phyloP scores from a whole-genome alignment of 2,797 vertebrate species.

The Tapirus indicus region DNA sequence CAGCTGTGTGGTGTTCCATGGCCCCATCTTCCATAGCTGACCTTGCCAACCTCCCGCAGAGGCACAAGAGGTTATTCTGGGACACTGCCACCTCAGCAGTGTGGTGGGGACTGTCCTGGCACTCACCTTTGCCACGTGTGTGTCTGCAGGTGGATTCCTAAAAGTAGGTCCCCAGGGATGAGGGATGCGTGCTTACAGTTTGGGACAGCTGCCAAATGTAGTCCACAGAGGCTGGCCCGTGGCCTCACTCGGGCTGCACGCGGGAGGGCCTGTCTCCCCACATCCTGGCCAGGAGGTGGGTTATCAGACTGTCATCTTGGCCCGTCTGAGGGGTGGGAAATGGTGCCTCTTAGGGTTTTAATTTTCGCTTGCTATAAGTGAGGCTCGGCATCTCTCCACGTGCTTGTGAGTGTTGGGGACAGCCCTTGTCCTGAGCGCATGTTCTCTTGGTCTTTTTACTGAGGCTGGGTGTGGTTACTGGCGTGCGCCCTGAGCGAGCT shows the following conservation, averaged over 20 bases:
- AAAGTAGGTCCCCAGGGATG: background rate
- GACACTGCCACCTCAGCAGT: background rate
- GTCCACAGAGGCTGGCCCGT: background rate
- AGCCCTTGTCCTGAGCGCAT: background rate
- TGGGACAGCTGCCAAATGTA: background rate
- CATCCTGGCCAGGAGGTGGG: background rate
- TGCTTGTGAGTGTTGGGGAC: fast-evolving
- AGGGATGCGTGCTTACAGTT: background rate
- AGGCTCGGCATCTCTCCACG: background rate
- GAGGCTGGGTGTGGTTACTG: background rate
- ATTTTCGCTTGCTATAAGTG: background rate
- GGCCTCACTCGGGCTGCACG: background rate
- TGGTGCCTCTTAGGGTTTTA: fast-evolving
- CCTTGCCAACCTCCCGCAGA: background rate
- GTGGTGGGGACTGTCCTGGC: background rate
- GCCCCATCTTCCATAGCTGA: background rate
- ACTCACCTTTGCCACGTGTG: background rate
- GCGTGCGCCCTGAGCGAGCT: too few relatives aligned
- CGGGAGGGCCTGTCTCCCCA: fast-evolving
- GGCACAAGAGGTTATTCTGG: background rate
- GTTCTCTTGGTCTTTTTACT: too few relatives aligned
- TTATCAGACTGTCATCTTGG: background rate
- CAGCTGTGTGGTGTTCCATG: background rate
- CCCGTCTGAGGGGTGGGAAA: background rate
- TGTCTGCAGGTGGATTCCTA: background rate